Percentiles rank a stretch among this genome's conserved stretches.
phyloP scores from a whole-genome alignment of 2,113 vertebrate species.

The Origma solitaria region DNA sequence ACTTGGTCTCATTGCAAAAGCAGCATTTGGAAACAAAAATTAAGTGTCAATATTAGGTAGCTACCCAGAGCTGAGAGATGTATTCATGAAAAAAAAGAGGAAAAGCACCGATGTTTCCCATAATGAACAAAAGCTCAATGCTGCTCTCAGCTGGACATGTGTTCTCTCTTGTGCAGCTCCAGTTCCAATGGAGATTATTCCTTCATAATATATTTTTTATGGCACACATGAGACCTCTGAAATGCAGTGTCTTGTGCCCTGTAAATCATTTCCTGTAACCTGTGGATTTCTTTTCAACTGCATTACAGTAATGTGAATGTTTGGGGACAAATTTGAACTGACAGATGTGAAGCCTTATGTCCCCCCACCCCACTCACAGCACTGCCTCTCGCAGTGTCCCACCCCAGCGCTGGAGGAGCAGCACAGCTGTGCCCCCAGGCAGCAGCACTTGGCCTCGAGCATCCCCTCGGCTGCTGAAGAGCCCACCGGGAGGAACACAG shows the following conservation, averaged over 20 bases:
- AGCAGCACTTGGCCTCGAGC: rapidly evolving
- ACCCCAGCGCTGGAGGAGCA: not conserved
- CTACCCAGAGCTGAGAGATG: constrained; percentile 7
- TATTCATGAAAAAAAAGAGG: constrained; percentile 23
- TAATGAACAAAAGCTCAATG: constrained; percentile 82
- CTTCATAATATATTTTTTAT: constrained; percentile 72
- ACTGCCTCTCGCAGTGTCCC: not conserved
- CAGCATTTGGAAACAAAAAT: constrained; percentile 18
- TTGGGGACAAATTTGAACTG: not conserved
- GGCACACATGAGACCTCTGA: constrained; percentile 68
- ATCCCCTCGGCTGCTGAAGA: rapidly evolving
- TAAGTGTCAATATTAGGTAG: constrained; percentile 52
- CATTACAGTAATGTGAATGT: constrained; percentile 26
- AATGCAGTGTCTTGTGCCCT: constrained; percentile 64
- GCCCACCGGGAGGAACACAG: rapidly evolving
- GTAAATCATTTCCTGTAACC: constrained; percentile 67
- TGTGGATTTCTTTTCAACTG: constrained; percentile 47
- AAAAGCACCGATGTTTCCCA: constrained; percentile 33
- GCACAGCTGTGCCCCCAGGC: rapidly evolving
- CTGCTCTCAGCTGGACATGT: constrained; percentile 91
- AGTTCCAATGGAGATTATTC: constrained; percentile 64
- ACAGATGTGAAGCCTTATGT: not conserved
- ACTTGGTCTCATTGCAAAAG: constrained; percentile 9
- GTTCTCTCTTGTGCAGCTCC: constrained; percentile 48
- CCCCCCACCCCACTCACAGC: not conserved